Evolutionary conservation across 2,888 invertebrate species (phyloP), one percentile per base, ranked within the genome.

Genomic region (Lepeophtheirus nordmannii): DNA sequence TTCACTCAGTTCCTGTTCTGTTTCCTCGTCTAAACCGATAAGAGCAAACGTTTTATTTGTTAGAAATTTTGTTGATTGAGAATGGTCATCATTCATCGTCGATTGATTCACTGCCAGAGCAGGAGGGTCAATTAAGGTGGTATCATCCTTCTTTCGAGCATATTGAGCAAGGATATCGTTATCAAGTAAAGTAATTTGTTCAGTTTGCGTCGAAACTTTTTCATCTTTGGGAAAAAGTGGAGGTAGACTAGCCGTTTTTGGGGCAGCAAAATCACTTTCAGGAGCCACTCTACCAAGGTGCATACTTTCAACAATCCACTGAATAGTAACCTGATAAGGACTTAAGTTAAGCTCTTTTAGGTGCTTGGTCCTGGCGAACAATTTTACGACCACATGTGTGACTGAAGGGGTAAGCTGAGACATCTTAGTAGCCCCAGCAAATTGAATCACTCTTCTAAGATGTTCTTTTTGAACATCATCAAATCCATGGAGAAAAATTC

Each of bases 341-440:
- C 81, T 80, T 23, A 67, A 38, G 62, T 20, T 58, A 67, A 67
- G 67, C 10, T 46, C 40, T 37, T 56, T 30, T 37, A 68, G 64
- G n/a, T 60, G 40, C 39, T 39, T 64, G 0, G 17, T 53, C 17
- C 79, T 74, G 69, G 84, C 82, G 0, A 84, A 86, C 30, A 7
- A 30, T 30, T 30, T 30, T 2, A 87, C 81, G 41, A 91, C 82
- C 2, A 87, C 82, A 76, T 93, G 93, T 0, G 90, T 87, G 1
- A 88, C 78, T 68, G 85, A 81, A 69, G 85, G 85, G 71, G 83
- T 83, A 56, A 89, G 80, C 65, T 82, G 81, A 73, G 86, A 85
- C 72, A 86, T 83, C 65, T 90, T 81, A 20, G 86, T 86, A 37
- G 88, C 92, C n/a, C 90, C 89, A 64, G 86, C 85, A 9, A 83